Evolutionary conservation across 2,888 invertebrate genomes (phyloP).

Genomic region (Drosophila helvetica): DNA sequence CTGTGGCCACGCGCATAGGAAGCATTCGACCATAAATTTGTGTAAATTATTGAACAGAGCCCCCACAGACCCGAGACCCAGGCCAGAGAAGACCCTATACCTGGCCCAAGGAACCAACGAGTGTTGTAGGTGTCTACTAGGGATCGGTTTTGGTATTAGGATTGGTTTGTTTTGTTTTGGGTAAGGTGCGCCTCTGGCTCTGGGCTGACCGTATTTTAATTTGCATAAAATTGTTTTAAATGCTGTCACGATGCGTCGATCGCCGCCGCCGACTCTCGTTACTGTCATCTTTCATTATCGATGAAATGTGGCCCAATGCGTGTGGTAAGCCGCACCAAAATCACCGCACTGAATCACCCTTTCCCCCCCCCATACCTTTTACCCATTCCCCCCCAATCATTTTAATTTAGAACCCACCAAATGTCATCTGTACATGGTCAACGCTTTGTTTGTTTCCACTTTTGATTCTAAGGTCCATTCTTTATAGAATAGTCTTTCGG

Average conservation of each 20-base stretch:
- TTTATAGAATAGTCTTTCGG: constrained; percentile 18
- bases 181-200: constrained; percentile 56
- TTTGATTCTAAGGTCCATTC: constrained; percentile 20
- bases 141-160: constrained; percentile 20
- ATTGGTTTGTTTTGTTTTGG: constrained; percentile 16
- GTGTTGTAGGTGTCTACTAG: constrained; percentile 42
- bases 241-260: constrained; percentile 67
- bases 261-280: constrained; percentile 67
- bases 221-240: constrained; percentile 80
- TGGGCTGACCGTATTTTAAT: constrained; percentile 66
- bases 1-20: constrained; percentile 57
- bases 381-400: constrained; percentile 20
- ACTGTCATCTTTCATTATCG: constrained; percentile 83
- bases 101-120: constrained; percentile 3
- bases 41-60: constrained; percentile 73
- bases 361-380: background rate
- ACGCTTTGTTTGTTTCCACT: constrained; percentile 57
- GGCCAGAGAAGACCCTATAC: too few relatives aligned
- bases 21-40: constrained; percentile 73
- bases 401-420: constrained; percentile 70
- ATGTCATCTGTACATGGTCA: constrained; percentile 56
- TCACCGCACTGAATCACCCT: constrained; percentile 7
- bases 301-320: constrained; percentile 74
- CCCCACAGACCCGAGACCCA: constrained; percentile 3
- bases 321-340: constrained; percentile 58